Percentiles rank a stretch among this genome's conserved stretches.
Evolutionary conservation across 2,113 vertebrate species (phyloP).

Genomic region (Pogonocichla stellata): DNA sequence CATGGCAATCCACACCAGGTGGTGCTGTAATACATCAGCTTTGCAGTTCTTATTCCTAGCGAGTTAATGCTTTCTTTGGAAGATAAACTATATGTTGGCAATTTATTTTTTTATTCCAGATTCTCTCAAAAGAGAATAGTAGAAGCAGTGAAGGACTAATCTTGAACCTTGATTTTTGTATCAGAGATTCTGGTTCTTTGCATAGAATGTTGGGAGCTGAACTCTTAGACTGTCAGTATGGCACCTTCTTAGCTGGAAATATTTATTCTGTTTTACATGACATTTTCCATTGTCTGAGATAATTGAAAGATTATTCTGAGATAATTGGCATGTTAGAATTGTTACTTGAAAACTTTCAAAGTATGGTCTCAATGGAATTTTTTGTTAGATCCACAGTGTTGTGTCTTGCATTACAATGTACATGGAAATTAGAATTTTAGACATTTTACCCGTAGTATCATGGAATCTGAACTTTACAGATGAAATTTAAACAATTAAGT

Average conservation of each 20-base stretch:
- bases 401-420: neutral
- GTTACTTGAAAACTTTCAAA: neutral
- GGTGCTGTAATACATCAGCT: conserved; percentile 37
- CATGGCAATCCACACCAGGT: conserved; percentile 33
- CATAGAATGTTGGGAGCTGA: neutral
- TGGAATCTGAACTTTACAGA: neutral
- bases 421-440: neutral
- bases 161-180: neutral
- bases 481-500: neutral
- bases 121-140: neutral
- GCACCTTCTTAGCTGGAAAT: neutral
- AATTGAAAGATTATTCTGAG: neutral
- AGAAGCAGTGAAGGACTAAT: neutral
- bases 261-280: neutral
- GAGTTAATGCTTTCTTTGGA: neutral
- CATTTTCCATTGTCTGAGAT: neutral
- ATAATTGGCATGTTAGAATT: neutral
- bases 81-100: neutral
- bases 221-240: neutral
- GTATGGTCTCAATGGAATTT: neutral
- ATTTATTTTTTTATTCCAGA: neutral
- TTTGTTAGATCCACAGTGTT: neutral
- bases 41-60: neutral
- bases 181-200: neutral
- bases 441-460: neutral